Conservation (phyloP, 37 sponge, comb jelly and placozoan genomes). For the Beroe ovata region DNA sequence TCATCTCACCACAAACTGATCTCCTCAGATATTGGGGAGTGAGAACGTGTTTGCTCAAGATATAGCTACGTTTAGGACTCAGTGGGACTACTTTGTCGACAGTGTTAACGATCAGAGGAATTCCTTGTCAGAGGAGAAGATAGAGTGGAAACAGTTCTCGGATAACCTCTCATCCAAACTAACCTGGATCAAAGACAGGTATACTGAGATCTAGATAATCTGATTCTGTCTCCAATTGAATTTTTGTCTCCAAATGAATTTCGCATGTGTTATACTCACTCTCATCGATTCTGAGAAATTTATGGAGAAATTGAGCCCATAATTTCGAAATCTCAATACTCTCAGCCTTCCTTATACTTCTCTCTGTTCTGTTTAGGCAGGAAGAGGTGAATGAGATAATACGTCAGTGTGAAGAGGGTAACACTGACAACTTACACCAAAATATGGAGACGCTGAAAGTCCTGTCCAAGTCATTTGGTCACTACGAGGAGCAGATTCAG, state of each 20-base stretch:
- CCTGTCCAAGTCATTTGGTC: conserved; percentile 28
- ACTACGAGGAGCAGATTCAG: conserved; percentile 57
- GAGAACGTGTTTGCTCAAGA: conserved; percentile 47
- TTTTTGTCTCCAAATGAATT: too few species aligned
- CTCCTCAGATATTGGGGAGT: conserved; percentile 17
- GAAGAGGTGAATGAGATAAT: conserved; percentile 39
- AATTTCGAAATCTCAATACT: too few species aligned
- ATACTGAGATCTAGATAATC: too few species aligned
- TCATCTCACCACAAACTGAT: too few species aligned
- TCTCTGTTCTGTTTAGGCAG: too few species aligned
- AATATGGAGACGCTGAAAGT: conserved; percentile 45
- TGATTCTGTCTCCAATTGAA: too few species aligned
- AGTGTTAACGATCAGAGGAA: conserved; percentile 51
- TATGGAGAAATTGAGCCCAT: too few species aligned
- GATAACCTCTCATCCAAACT: conserved; percentile 25
- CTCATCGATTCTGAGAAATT: too few species aligned
- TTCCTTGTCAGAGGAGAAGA: conserved; percentile 43
- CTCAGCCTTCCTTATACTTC: too few species aligned
- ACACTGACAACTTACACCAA: conserved; percentile 27
- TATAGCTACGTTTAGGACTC: conserved; percentile 19
- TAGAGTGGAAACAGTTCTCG: conserved; percentile 59
- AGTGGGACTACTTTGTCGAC: conserved; percentile 52
- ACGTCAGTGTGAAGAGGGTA: conserved; percentile 14
- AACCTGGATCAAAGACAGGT: conserved; percentile 66
- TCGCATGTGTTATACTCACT: too few species aligned